These are phyloP conservation scores for Tigriopus californicus DNA, from an alignment of 2,888 invertebrate genomes.

Conservation along the genomic window DNA sequence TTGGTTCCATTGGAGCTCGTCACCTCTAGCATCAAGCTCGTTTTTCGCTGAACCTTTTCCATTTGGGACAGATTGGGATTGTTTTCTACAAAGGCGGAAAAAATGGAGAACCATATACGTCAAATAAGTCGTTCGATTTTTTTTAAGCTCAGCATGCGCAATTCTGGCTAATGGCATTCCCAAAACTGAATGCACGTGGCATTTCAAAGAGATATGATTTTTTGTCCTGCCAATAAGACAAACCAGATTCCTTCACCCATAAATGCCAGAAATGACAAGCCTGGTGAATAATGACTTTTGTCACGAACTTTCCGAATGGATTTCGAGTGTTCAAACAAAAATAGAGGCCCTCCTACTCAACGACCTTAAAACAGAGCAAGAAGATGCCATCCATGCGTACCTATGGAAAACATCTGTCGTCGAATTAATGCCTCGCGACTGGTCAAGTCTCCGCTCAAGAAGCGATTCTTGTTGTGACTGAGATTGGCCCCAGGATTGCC, in stretches of 20 bases:
- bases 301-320: no score
- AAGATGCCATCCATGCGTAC: not conserved
- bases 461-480: slow-evolving; percentile 1
- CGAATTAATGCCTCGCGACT: slow-evolving; percentile 5
- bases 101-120: not conserved
- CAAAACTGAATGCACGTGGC: no score
- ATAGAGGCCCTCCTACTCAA: not conserved
- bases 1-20: slow-evolving; percentile 20
- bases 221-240: no score
- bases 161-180: no score
- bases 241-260: no score
- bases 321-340: no score
- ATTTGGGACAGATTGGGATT: slow-evolving; percentile 38
- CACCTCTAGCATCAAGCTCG: slow-evolving; percentile 40
- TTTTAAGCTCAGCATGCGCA: no score
- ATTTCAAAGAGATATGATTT: no score
- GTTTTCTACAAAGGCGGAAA: slow-evolving; percentile 36
- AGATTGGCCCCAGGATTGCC: no score
- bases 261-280: no score
- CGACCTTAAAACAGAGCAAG: not conserved
- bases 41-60: slow-evolving; percentile 44
- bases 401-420: slow-evolving; percentile 4
- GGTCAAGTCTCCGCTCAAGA: not conserved
- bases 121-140: no score
- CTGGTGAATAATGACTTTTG: no score